These are phyloP conservation scores for Thalassarche chlororhynchos DNA, from an alignment of 2,113 vertebrate genomes.

Conservation along the genomic window DNA sequence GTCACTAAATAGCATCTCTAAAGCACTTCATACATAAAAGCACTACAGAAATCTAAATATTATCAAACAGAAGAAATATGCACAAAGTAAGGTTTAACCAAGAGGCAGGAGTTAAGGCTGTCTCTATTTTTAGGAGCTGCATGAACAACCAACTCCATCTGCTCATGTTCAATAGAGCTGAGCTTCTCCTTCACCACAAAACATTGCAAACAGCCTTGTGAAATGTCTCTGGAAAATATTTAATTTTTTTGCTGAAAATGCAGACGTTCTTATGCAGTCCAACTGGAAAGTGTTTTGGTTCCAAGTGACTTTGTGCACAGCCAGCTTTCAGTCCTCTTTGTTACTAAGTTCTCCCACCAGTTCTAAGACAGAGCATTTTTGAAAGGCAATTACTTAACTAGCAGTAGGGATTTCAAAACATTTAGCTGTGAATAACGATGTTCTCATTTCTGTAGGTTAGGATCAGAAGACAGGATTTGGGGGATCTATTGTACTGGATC, in stretches of 20 bases:
- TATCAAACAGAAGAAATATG: neutral
- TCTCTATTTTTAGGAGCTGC: neutral
- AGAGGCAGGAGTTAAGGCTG: neutral
- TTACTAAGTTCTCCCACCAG: neutral
- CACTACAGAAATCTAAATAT: neutral
- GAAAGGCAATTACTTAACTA: neutral
- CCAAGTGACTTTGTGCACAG: neutral
- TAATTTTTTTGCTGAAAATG: neutral
- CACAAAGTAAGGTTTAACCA: neutral
- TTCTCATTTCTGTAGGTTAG: slow-evolving; percentile 3
- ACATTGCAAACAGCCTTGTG: neutral
- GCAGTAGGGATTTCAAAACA: neutral
- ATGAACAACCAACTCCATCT: neutral
- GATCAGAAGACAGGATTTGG: neutral
- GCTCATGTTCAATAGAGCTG: neutral
- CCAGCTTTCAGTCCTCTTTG: neutral
- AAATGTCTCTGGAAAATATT: neutral
- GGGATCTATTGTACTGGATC: neutral
- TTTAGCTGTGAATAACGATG: neutral
- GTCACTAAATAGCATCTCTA: neutral
- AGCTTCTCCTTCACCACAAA: neutral
- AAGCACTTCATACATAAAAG: neutral
- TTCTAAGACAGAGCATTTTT: neutral
- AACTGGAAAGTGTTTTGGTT: neutral
- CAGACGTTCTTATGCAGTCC: neutral